These are phyloP conservation scores for Seira ritae DNA, from an alignment of 2,888 invertebrate genomes.

Conservation along the genomic window DNA sequence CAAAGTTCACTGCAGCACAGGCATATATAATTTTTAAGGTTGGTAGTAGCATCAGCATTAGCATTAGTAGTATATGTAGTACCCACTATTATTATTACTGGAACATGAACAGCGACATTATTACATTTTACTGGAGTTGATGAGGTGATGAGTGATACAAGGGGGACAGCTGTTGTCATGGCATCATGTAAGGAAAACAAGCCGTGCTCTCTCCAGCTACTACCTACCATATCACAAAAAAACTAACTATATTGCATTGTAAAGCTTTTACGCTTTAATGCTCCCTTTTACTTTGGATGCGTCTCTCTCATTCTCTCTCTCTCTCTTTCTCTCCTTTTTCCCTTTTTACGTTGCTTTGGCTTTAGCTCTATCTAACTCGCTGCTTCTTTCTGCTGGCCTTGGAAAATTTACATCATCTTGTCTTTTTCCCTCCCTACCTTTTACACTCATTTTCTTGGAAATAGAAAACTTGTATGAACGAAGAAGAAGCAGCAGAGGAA, in stretches of 20 bases:
- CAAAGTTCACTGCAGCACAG: no score
- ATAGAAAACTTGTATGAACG: conserved; percentile 1
- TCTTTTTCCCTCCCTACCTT: neutral
- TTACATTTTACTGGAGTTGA: conserved; percentile 42
- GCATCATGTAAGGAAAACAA: conserved; percentile 60
- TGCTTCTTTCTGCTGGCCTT: conserved; percentile 49
- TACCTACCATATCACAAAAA: no score
- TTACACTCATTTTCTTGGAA: no score
- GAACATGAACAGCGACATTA: no score
- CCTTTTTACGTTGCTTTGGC: conserved; percentile 1
- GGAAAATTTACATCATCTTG: conserved; percentile 44
- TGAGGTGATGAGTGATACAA: conserved; percentile 64
- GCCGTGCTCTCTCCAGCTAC: conserved; percentile 63
- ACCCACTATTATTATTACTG: no score
- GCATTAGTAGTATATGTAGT: no score
- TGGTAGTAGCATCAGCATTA: no score
- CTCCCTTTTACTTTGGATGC: conserved; percentile 20
- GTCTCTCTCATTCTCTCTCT: conserved; percentile 26
- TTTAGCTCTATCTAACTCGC: neutral
- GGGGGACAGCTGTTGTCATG: conserved; percentile 66
- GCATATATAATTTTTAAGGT: no score
- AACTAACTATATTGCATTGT: no score
- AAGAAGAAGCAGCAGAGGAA: neutral
- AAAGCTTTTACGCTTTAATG: neutral
- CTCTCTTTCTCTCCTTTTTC: conserved; percentile 15